Evolutionary conservation across 1,140 invertebrate species (phyloP), one percentile per base, ranked within the genome.

Genomic region (Adoxophyes honmai): DNA sequence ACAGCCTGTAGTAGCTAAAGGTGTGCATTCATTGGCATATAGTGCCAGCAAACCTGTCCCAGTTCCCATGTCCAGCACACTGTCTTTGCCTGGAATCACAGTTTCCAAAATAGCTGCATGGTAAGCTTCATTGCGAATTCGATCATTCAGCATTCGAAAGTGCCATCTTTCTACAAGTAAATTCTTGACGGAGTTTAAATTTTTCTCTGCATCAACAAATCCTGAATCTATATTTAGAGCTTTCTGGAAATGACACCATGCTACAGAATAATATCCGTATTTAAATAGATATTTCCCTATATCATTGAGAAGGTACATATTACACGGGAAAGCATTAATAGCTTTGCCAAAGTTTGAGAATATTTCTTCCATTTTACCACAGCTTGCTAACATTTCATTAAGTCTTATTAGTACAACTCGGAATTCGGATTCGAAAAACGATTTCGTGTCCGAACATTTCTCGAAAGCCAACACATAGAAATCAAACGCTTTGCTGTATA

Each of bases 71-170:
- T 96, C 95, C 11, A 96, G 70, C 4, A 95, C 91, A 61, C 83
- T 86, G 52, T 90, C 83, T 60, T 89, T 90, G 44, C 84, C 66
- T 9, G 77, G 71, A 5, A 56, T 39, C 11, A 94, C 74, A 57
- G 80, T 90, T 59, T 90, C 90, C 7, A 73, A 64, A 61, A 96
- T 94, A 1, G 94, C 94, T 59, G 83, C 65, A 53, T 88, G 87
- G 73, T 92, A 96, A 5, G 91, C 88, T 55, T 88, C 73, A 86
- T 96, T 96, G 54, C 95, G 87, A 15, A 76, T 70, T 39, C 78
- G 89, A 81, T 96, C 95, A 89, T 96, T 96, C 2, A 96, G 73
- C 95, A 96, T 96, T 55, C 93, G 82, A 78, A 94, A 96, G 79
- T 96, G 95, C 95, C 95, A 96, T 38, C 95, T 83, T 62, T 94